Evolutionary conservation across 2,888 invertebrate genomes (phyloP), one percentile per base, ranked within the genome.

Genomic region (Oscheius sp.): DNA sequence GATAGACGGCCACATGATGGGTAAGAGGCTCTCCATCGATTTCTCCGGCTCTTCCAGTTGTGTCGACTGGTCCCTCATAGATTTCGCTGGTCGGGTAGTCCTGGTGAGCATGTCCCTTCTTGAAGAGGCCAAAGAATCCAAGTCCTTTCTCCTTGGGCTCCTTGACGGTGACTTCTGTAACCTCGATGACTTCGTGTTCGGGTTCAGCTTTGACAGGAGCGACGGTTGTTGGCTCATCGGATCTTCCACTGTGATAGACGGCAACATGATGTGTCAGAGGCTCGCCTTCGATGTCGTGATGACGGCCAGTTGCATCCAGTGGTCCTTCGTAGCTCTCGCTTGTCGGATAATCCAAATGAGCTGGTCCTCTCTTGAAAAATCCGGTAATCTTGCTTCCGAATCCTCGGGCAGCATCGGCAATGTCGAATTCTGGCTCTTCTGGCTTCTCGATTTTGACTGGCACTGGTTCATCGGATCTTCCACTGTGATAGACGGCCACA

Each of bases 1-100:
- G 75, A 61, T 78, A 78, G 46, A 78, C 75, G 1, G 72, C 41
- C 41, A 78, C 78, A 45, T 82, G 78, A 29, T 68, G 58, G 23
- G 64, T 53, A 12, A 78, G 53, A 16, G 78, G 77, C 12, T 63
- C 25, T 9, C 68, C 77, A 13, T 78, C 75, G 18, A 79, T 55
- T 18, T 73, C 71, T 53, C 21, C 13, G 29, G 45, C 27, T 35
- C 71, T 46, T 12, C 35, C 43, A 18, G 74, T 74, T 58, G 27
- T 52, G 12, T 71, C 73, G 35, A 79, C 13, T 5, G 79, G 75
- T 23, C 79, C 79, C 21, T 69, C 75, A 69, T 70, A 80, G 55
- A 35, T 29, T 21, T 55, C 75, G 59, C 77, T 74, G 21, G 59
- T 73, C 53, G 81, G 81, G 55, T 76, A 81, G 59, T 81, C 78